Evolutionary conservation across 2,797 vertebrate genomes (phyloP).

Genomic region (Pseudotriccus pelzelni): DNA sequence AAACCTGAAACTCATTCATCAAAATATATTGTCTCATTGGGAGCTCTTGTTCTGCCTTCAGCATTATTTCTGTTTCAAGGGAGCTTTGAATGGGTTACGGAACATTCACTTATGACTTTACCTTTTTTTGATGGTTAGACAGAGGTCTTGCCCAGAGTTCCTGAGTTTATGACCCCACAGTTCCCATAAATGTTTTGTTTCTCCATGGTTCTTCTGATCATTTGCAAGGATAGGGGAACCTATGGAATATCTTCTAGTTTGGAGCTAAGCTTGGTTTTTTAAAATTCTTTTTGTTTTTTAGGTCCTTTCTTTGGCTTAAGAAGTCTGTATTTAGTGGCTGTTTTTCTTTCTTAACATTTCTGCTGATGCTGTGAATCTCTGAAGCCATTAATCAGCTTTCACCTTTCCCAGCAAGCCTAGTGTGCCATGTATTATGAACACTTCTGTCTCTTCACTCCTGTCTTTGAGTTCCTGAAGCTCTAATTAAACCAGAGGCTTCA

Average conservation of each 20-base stretch:
- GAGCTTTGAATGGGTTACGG: not conserved
- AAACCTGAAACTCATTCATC: not conserved
- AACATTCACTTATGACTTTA: not conserved
- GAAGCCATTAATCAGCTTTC: constrained; percentile 4
- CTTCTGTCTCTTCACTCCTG: not conserved
- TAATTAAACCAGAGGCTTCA: constrained; percentile 7
- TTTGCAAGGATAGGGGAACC: not conserved
- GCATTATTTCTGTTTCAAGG: not conserved
- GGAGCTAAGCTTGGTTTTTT: not conserved
- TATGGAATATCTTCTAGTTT: not conserved
- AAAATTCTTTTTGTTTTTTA: not conserved
- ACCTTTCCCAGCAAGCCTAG: not conserved
- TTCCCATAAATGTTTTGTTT: not conserved
- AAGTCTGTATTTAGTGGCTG: not conserved
- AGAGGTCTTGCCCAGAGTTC: not conserved
- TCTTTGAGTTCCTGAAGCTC: not conserved
- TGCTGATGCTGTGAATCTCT: not conserved
- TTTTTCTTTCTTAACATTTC: not conserved
- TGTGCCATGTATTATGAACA: not conserved
- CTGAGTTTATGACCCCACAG: not conserved
- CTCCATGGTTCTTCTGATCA: not conserved
- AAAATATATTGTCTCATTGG: not conserved
- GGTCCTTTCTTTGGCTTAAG: not conserved
- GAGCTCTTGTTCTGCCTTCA: not conserved
- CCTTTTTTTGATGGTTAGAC: not conserved